Evolutionary conservation across 2,888 invertebrate species (phyloP).

Genomic region (Rotaria socialis): DNA sequence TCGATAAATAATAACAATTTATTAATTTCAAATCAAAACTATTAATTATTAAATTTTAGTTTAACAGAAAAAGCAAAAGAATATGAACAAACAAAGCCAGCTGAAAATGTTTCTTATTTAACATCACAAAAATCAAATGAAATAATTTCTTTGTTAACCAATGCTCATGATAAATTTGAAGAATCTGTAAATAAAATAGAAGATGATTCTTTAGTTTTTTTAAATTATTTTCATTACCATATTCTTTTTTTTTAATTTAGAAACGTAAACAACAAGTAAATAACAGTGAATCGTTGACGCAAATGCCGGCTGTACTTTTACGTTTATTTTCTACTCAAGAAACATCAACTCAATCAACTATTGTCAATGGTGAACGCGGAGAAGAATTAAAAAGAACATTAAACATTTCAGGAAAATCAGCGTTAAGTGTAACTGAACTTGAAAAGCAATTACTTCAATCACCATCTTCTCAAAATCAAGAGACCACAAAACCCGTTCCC

Average conservation of each 20-base stretch:
- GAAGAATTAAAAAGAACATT: conserved; percentile 29
- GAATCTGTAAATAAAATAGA: background rate
- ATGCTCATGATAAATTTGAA: background rate
- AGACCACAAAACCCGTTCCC: background rate
- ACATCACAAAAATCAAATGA: background rate
- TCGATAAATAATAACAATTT: no score
- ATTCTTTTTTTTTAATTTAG: background rate
- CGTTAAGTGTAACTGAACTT: conserved; percentile 10
- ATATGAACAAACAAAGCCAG: background rate
- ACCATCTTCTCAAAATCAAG: background rate
- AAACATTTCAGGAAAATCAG: background rate
- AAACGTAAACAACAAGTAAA: background rate
- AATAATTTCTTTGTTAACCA: background rate
- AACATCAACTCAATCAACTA: background rate
- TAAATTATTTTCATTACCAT: no score
- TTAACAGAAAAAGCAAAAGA: conserved; percentile 19
- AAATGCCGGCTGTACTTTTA: background rate
- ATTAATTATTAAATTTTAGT: background rate
- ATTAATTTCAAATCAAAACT: no score
- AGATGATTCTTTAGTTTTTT: no score
- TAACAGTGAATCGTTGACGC: background rate
- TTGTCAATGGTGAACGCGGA: background rate
- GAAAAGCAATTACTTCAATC: background rate
- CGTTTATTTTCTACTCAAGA: conserved; percentile 18
- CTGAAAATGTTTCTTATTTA: background rate